Conservation (phyloP, 2,888 invertebrate species). For the Lepetodrilus schrolli region DNA sequence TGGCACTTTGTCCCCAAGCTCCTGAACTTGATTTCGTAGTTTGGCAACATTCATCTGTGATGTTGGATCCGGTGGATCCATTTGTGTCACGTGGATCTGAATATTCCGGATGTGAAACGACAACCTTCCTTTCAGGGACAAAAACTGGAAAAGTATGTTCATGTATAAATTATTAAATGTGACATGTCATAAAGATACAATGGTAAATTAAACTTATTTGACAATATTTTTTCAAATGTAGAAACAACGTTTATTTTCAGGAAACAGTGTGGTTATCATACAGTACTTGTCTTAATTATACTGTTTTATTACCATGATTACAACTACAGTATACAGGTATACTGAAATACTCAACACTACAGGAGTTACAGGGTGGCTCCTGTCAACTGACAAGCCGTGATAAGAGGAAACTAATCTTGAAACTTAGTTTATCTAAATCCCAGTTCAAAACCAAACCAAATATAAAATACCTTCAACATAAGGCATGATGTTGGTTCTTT, state of each 20-base stretch:
- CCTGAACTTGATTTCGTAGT: constrained; percentile 11
- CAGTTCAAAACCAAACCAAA: not conserved
- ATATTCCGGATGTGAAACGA: constrained; percentile 29
- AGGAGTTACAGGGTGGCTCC: too few species aligned
- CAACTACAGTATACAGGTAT: too few species aligned
- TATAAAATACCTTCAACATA: constrained; percentile 27
- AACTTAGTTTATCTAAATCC: not conserved
- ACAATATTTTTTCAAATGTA: not conserved
- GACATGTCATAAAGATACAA: not conserved
- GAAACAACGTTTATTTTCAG: too few species aligned
- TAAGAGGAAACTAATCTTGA: too few species aligned
- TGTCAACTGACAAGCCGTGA: too few species aligned
- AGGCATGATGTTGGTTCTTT: not conserved
- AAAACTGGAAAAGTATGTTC: constrained; percentile 41
- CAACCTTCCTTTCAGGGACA: constrained; percentile 35
- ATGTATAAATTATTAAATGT: not conserved
- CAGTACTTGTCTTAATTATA: too few species aligned
- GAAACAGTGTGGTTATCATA: too few species aligned
- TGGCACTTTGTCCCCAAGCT: constrained; percentile 41
- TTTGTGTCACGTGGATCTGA: not conserved
- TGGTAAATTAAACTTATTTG: not conserved
- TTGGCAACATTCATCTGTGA: constrained; percentile 17
- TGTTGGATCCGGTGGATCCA: not conserved
- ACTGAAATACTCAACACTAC: not conserved
- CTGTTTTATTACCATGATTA: too few species aligned